These are phyloP conservation scores for Noctua janthe DNA, from an alignment of 2,888 invertebrate species.

Conservation along the genomic window DNA sequence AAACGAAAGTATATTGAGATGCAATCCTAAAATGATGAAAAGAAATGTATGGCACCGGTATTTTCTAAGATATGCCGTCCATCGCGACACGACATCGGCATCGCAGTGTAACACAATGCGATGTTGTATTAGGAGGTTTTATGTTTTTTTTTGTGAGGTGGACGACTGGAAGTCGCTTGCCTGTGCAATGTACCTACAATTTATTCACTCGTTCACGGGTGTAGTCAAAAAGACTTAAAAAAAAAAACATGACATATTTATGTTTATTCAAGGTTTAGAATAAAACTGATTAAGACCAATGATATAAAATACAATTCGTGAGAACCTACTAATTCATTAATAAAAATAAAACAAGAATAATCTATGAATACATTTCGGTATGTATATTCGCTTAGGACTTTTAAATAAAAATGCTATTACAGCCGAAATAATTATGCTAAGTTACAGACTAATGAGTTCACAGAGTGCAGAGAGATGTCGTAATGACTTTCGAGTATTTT, in stretches of 20 bases:
- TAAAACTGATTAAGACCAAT: too few relatives aligned
- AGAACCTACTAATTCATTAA: neutral
- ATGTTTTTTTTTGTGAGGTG: conserved; percentile 3
- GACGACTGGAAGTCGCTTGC: neutral
- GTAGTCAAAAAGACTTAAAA: neutral
- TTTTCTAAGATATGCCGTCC: neutral
- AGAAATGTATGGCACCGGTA: neutral
- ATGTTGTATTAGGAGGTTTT: too few relatives aligned
- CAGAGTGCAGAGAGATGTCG: neutral
- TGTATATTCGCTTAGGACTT: neutral
- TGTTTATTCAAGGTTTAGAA: neutral
- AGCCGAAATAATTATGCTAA: conserved; percentile 32
- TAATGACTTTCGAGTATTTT: conserved; percentile 13
- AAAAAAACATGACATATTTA: neutral
- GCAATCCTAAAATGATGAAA: neutral
- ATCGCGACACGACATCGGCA: neutral
- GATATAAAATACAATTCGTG: neutral
- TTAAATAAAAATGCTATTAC: conserved; percentile 21
- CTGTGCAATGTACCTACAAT: neutral
- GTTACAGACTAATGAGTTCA: conserved; percentile 14
- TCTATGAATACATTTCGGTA: neutral
- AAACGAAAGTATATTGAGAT: neutral
- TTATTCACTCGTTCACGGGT: neutral
- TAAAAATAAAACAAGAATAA: neutral
- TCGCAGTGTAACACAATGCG: too few relatives aligned